Base-by-base conservation (phyloP, 2,797 vertebrate species). In the Erithacus rubecula region DNA sequence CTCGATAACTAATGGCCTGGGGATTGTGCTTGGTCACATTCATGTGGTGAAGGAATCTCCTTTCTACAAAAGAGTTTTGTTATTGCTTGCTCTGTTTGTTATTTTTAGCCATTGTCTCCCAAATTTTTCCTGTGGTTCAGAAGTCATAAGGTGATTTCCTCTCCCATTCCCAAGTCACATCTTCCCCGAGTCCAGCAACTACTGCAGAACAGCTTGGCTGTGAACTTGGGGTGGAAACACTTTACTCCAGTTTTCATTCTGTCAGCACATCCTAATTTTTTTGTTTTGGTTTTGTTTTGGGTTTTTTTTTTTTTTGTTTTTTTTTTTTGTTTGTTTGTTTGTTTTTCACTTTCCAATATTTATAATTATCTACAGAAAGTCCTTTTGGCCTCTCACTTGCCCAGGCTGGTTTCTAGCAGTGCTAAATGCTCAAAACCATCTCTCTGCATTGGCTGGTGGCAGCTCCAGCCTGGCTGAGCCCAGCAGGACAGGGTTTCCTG, bases 401-500 rank as follows among this genome's bases (percentile, higher is more conserved):
- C 59, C 26, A 51, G 68, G 26, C 26, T 76, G 36, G 34, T 80
- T 74, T 74, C 27, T 2, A 63, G 53, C 51, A 63, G 16, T 2
- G 0, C 30, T 92, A 70, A 72, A 79, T 37, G 56, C 55, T 59
- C 83, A 59, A 41, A 90, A 32, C 21, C 32, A 43, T 37, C 59
- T 30, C 46, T 15, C 24, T 5, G 18, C 30, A 41, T 9, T 62
- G 74, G 51, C 24, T 0, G 0, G 9, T 75, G 67, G 36, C 43
- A 67, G 37, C n/a, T 68, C 51, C 56, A 36, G 2, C 3, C 16
- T 2, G 26, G 51, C 51, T 1, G 8, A 87, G 39, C 30, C 37
- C n/a, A 87, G 22, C 4, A 44, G 32, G 32, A 41, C 1, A 2
- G 2, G 2, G 49, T 14, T 46, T 39, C 30, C 23, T 0, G 1